Conservation (phyloP, 2,113 vertebrate species). For the Arothron firmamentum region DNA sequence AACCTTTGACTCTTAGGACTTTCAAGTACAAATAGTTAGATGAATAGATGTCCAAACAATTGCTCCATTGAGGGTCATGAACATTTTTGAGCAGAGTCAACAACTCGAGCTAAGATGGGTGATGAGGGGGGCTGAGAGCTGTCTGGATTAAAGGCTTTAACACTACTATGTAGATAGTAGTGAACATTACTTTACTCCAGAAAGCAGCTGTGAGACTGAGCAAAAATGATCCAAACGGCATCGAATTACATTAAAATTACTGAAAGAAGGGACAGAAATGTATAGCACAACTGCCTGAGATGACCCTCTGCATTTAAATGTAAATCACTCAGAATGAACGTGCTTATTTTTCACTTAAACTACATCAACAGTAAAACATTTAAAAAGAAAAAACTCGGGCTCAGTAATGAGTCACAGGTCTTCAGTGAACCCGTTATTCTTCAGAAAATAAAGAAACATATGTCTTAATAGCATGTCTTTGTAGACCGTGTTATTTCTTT, state of each 20-base stretch:
- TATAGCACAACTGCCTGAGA: not conserved
- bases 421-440: not conserved
- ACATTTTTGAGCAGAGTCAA: constrained; percentile 57
- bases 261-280: not conserved
- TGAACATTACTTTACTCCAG: constrained; percentile 26
- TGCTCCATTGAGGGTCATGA: constrained; percentile 60
- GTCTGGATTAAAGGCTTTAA: constrained; percentile 56
- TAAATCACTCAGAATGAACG: too few species aligned
- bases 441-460: not conserved
- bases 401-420: not conserved
- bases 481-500: not conserved
- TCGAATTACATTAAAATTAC: not conserved
- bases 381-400: too few species aligned
- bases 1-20: constrained; percentile 54
- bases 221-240: not conserved
- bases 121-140: constrained; percentile 48
- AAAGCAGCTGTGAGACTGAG: constrained; percentile 25
- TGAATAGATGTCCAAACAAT: constrained; percentile 63
- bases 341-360: too few species aligned
- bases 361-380: too few species aligned
- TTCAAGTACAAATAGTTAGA: constrained; percentile 47
- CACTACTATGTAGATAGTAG: constrained; percentile 44
- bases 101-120: constrained; percentile 45
- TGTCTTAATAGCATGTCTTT: not conserved
- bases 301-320: not conserved